Base-by-base conservation (phyloP, 2,888 invertebrate species). In the Piscicola geometra region DNA sequence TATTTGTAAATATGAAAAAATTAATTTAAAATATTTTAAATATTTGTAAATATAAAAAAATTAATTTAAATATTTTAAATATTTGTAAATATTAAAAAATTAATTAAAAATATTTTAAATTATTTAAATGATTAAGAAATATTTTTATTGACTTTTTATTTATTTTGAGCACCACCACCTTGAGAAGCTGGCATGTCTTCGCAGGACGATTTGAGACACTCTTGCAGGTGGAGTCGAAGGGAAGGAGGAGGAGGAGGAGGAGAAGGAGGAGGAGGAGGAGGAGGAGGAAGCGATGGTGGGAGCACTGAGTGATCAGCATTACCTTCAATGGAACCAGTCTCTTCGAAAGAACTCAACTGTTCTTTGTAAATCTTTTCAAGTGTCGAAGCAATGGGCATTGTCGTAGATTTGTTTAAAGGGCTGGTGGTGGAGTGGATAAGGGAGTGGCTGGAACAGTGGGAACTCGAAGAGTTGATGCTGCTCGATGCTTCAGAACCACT, bases 401-500 rank as follows among this genome's bases (percentile, higher is more conserved):
- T 5, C 3, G 41, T 41, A 15, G 41, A 41, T 9, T 9, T 18
- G 60, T 5, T 56, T 18, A 15, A 18, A n/a, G 25, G 5, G 25
- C 3, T 9, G 25, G 60, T 56, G 60, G 60, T 56, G 60, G 60
- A 56, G 60, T 3, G n/a, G 60, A 25, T 56, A n/a, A 5, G n/a
- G 3, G 60, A 56, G n/a, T 56, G 60, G 21, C 5, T 56, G n/a
- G 71, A 71, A 52, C 21, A 30, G 1, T 64, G 52, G n/a, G 73
- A 73, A 35, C 64, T 73, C 3, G 73, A 25, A n/a, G 73, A 73
- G 28, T 41, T 71, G 25, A 71, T 71, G 21, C 64, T 73, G 28
- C 64, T 73, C 25, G 79, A 80, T 2, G 72, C 52, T 60, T 80
- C 80, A 73, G 78, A 67, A 66, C 28, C 76, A 5, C 77, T 52